These are phyloP conservation scores for Philypnodon macrostomus DNA, from an alignment of 2,797 vertebrate genomes.

Conservation along the genomic window DNA sequence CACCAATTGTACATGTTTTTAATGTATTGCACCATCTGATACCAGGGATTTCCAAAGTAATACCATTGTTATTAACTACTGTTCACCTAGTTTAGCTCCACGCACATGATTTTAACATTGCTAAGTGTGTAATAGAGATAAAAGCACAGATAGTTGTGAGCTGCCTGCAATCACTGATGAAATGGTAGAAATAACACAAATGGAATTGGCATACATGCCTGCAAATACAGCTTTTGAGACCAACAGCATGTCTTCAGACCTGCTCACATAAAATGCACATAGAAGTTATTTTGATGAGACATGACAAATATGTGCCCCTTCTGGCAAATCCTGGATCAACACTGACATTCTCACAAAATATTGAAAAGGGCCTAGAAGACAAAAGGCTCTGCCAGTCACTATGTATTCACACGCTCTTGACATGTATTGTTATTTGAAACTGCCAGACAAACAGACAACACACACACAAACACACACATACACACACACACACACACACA, in stretches of 20 bases:
- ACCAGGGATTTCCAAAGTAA: no score
- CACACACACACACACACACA: slow-evolving; percentile 15
- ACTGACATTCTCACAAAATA: slow-evolving; percentile 58
- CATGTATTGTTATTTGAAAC: slow-evolving; percentile 72
- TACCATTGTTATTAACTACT: no score
- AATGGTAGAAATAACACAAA: no score
- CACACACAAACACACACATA: slow-evolving; percentile 5
- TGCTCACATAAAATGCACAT: slow-evolving; percentile 4
- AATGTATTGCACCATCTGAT: no score
- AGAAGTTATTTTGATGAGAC: slow-evolving; percentile 25
- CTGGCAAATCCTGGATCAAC: slow-evolving; percentile 62
- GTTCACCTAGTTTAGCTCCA: no score
- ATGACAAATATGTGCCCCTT: slow-evolving; percentile 34
- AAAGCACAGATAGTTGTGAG: no score
- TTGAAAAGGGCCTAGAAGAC: slow-evolving; percentile 67
- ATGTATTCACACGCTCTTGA: slow-evolving; percentile 59
- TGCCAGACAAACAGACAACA: slow-evolving; percentile 61
- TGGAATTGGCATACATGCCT: no score
- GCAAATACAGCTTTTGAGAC: no score
- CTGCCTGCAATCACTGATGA: no score
- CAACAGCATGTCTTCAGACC: slow-evolving; percentile 5
- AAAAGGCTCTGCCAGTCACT: slow-evolving; percentile 61
- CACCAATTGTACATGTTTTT: no score
- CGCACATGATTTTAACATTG: no score
- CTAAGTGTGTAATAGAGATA: no score